Conservation (phyloP, 2,888 invertebrate species). For the Pseudeuparius sepicola region DNA sequence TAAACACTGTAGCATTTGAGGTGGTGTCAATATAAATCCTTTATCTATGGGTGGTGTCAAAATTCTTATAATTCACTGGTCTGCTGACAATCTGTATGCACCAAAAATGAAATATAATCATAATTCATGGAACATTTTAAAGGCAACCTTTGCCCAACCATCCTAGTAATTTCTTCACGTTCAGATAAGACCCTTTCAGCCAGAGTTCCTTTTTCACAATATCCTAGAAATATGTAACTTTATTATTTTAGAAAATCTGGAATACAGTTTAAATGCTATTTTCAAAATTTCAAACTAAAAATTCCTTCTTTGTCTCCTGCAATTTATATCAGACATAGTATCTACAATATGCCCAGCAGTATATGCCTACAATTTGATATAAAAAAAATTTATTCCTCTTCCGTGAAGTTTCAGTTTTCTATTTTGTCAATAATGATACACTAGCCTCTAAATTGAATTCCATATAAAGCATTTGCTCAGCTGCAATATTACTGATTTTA, state of each 20-base stretch:
- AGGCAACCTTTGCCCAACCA: slow-evolving; percentile 92
- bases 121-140: slow-evolving; percentile 94
- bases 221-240: slow-evolving; percentile 73
- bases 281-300: neutral
- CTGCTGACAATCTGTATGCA: slow-evolving; percentile 96
- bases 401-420: slow-evolving; percentile 95
- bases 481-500: slow-evolving; percentile 81
- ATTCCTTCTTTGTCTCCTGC: slow-evolving; percentile 69
- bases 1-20: too few relatives aligned
- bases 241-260: slow-evolving; percentile 87
- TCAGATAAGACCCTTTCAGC: slow-evolving; percentile 93
- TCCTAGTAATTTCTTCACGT: slow-evolving; percentile 92
- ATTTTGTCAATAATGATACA: slow-evolving; percentile 99
- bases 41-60: slow-evolving; percentile 94
- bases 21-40: too few relatives aligned
- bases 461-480: slow-evolving; percentile 93
- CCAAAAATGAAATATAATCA: slow-evolving; percentile 99
- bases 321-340: slow-evolving; percentile 99
- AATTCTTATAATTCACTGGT: slow-evolving; percentile 90
- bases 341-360: slow-evolving; percentile 98
- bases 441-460: slow-evolving; percentile 95
- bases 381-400: slow-evolving; percentile 95
- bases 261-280: slow-evolving; percentile 1
- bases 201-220: slow-evolving; percentile 83
- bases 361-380: slow-evolving; percentile 97